Percentiles rank a stretch among this genome's conserved stretches.
These are phyloP conservation scores for Rosalia funebris DNA, from an alignment of 2,888 invertebrate genomes.

Conservation along the genomic window DNA sequence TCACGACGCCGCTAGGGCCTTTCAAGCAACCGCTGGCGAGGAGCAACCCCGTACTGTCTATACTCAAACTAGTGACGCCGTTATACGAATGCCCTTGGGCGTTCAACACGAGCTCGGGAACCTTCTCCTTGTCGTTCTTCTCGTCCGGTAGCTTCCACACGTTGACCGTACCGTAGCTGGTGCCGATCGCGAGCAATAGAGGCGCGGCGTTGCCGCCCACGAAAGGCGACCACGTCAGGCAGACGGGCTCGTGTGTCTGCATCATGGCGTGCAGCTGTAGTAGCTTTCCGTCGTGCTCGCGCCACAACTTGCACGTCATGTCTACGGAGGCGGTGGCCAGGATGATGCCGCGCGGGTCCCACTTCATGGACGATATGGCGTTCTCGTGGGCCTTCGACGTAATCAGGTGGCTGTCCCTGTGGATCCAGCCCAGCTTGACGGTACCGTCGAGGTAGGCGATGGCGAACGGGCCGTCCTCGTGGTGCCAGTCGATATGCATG, in stretches of 20 bases:
- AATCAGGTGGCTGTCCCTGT: constrained; percentile 56
- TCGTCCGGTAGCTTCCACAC: constrained; percentile 63
- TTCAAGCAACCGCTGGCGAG: constrained; percentile 68
- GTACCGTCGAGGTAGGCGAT: constrained; percentile 69
- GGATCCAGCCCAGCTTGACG: constrained; percentile 62
- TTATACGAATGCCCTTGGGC: constrained; percentile 68
- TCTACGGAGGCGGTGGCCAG: constrained; percentile 67
- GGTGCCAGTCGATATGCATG: constrained; percentile 67
- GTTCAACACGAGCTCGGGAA: constrained; percentile 60
- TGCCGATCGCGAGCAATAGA: constrained; percentile 66
- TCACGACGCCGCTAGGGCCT: constrained; percentile 66
- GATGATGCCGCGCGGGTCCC: constrained; percentile 65
- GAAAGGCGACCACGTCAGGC: constrained; percentile 67
- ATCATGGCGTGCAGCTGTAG: constrained; percentile 62
- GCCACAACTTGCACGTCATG: constrained; percentile 65
- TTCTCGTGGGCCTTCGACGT: constrained; percentile 62
- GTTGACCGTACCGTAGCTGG: constrained; percentile 66
- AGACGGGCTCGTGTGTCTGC: constrained; percentile 65
- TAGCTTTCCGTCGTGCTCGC: constrained; percentile 60
- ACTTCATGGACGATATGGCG: constrained; percentile 63
- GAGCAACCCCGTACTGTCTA: constrained; percentile 67
- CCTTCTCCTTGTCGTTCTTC: constrained; percentile 44
- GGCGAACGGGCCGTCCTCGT: constrained; percentile 68
- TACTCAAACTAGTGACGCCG: constrained; percentile 65
- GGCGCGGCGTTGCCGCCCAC: constrained; percentile 60